Evolutionary conservation across 1,140 invertebrate genomes (phyloP).

Genomic region (Coptotermes formosanus): DNA sequence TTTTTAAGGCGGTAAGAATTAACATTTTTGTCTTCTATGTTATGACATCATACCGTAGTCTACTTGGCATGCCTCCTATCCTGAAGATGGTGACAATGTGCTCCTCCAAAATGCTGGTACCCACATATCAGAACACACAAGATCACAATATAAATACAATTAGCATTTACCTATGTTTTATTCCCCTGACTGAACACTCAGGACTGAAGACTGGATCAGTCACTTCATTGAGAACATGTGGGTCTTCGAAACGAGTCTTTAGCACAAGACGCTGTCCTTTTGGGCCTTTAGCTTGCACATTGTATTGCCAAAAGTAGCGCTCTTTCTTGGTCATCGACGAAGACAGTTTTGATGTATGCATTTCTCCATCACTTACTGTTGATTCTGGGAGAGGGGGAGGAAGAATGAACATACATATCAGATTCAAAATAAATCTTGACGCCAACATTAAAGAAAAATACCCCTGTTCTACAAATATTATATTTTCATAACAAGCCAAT

Average conservation of each 20-base stretch:
- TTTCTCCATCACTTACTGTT: slow-evolving; percentile 62
- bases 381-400: slow-evolving; percentile 51
- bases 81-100: no score
- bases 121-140: no score
- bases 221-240: slow-evolving; percentile 85
- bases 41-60: no score
- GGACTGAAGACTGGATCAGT: slow-evolving; percentile 93
- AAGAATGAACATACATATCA: neutral
- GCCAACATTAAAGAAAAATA: neutral
- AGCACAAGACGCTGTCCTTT: slow-evolving; percentile 86
- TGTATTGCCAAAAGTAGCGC: slow-evolving; percentile 97
- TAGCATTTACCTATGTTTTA: slow-evolving; percentile 72
- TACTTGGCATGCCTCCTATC: no score
- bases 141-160: no score
- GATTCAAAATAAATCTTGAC: neutral
- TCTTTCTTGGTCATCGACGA: slow-evolving; percentile 64
- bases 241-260: slow-evolving; percentile 81
- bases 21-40: no score
- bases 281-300: slow-evolving; percentile 96
- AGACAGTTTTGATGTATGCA: neutral
- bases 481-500: no score
- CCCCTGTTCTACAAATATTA: no score
- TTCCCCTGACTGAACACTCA: slow-evolving; percentile 82
- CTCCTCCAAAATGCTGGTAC: no score
- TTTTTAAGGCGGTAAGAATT: no score